Evolutionary conservation across 1,140 invertebrate genomes (phyloP).

Genomic region (Andrena cerasifolii): DNA sequence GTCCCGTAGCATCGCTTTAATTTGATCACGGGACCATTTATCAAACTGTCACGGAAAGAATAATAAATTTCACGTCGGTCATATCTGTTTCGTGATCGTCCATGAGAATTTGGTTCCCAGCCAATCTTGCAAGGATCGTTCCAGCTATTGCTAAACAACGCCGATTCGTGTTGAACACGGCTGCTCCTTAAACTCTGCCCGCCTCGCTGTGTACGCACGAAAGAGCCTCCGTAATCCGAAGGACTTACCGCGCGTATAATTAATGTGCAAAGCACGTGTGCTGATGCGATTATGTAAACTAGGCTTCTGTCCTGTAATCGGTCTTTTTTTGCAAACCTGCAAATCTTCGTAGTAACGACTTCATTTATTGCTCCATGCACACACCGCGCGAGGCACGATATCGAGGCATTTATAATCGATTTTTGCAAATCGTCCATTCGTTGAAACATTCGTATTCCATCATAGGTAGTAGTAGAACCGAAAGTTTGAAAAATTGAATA

Average conservation of each 20-base stretch:
- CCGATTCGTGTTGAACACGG: background rate
- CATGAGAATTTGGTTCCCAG: conserved; percentile 46
- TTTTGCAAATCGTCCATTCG: too few species aligned
- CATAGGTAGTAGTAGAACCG: too few species aligned
- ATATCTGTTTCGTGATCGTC: conserved; percentile 36
- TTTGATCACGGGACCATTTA: conserved; percentile 24
- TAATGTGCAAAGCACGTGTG: background rate
- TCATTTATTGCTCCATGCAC: background rate
- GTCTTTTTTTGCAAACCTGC: background rate
- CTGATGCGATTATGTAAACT: conserved; percentile 27
- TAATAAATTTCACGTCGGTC: conserved; percentile 42
- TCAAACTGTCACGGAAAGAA: conserved; percentile 47
- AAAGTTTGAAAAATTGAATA: too few species aligned
- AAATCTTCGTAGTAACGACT: background rate
- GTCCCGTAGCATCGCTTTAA: conserved; percentile 13
- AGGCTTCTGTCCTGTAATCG: background rate
- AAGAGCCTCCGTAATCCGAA: background rate
- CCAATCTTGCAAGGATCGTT: conserved; percentile 43
- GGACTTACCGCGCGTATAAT: background rate
- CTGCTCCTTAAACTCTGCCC: background rate
- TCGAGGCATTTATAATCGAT: too few species aligned
- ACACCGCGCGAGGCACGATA: background rate
- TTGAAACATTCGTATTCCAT: too few species aligned
- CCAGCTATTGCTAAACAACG: conserved; percentile 16
- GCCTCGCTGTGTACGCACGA: background rate